Percentiles rank a stretch among this genome's conserved stretches.
Conservation (phyloP, 2,113 vertebrate species). For the Ancistrus triradiatus region DNA sequence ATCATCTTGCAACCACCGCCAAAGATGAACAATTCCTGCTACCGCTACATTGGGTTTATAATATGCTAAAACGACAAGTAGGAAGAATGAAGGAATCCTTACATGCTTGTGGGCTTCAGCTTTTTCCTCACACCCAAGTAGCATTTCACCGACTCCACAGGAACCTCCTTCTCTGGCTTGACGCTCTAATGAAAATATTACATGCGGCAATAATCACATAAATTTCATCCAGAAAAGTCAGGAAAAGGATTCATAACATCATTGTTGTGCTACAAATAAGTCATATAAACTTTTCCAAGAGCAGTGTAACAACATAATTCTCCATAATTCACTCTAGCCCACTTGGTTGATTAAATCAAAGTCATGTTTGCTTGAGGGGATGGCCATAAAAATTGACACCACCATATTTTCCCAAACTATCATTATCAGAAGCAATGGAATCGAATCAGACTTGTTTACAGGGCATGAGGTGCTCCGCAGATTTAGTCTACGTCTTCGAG, state of each 20-base stretch:
- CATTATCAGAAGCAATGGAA: not conserved
- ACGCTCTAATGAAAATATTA: constrained; percentile 67
- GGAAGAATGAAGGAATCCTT: constrained; percentile 52
- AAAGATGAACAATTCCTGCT: not conserved
- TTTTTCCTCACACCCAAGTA: constrained; percentile 90
- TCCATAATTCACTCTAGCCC: constrained; percentile 2
- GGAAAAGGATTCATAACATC: constrained; percentile 19
- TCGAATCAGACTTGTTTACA: constrained; percentile 25
- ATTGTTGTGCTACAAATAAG: not conserved
- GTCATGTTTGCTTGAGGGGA: constrained; percentile 18
- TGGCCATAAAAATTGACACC: constrained; percentile 1
- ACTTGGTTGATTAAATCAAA: constrained; percentile 30
- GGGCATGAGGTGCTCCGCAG: constrained; percentile 2
- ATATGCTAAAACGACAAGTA: not conserved
- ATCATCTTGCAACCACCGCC: not conserved
- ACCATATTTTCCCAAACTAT: constrained; percentile 15
- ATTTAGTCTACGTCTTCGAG: not conserved
- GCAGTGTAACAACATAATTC: not conserved
- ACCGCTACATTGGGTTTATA: not conserved
- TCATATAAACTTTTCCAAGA: not conserved
- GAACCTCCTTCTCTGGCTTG: constrained; percentile 82
- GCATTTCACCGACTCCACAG: constrained; percentile 77
- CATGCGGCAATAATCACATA: not conserved
- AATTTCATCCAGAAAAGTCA: constrained; percentile 10
- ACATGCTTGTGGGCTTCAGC: constrained; percentile 87